A percentile compares a stretch with the other conserved stretches of the same genome.
Evolutionary conservation across 2,113 vertebrate species (phyloP).

Genomic region (Tachuris rubrigastra): DNA sequence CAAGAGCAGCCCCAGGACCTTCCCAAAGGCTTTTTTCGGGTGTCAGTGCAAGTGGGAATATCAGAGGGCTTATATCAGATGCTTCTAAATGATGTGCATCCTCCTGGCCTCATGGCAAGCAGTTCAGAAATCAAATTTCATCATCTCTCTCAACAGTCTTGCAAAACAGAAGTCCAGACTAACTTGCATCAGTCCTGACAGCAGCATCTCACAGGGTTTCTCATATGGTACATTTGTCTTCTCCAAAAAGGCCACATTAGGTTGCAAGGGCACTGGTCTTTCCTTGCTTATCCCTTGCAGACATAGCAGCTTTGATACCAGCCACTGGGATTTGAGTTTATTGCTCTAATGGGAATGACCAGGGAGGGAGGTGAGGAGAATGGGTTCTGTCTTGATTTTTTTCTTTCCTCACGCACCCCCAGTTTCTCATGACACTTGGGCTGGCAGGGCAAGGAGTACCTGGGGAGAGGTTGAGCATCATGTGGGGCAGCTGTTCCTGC

Average conservation of each 20-base stretch:
- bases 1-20: background rate
- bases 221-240: background rate
- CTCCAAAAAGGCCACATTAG: background rate
- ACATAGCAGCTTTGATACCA: background rate
- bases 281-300: background rate
- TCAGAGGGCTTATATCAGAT: no score
- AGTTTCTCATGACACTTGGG: background rate
- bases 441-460: background rate
- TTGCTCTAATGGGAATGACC: background rate
- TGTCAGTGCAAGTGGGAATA: background rate
- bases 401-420: rapidly evolving
- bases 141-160: background rate
- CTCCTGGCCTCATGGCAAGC: background rate
- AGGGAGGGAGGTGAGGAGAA: background rate
- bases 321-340: background rate
- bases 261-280: background rate
- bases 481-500: background rate
- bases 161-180: background rate
- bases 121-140: background rate
- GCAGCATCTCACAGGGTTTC: background rate
- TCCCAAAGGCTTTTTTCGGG: background rate
- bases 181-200: background rate
- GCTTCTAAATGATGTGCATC: background rate
- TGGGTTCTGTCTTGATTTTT: background rate
- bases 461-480: background rate